A percentile compares a stretch with the other conserved stretches of the same genome.
Conservation (phyloP, 2,797 vertebrate genomes). For the Melanotaenia pygmaea region DNA sequence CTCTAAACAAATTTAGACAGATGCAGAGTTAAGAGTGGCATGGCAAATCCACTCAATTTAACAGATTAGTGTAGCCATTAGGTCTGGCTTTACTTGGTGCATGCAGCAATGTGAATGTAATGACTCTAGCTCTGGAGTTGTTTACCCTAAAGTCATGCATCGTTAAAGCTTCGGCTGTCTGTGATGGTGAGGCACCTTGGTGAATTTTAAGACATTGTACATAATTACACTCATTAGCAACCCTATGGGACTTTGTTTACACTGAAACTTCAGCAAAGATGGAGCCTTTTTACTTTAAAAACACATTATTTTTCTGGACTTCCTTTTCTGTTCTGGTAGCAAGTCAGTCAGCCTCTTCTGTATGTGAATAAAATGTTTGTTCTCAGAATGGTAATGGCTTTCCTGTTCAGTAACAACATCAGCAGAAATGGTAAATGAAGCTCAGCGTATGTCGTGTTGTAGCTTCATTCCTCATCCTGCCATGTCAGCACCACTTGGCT, state of each 20-base stretch:
- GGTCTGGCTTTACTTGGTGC: constrained; percentile 38
- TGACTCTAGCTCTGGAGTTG: constrained; percentile 52
- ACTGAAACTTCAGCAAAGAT: background rate
- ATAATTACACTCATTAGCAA: constrained; percentile 29
- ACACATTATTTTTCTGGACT: constrained; percentile 15
- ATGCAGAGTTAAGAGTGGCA: constrained; percentile 30
- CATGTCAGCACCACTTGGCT: constrained; percentile 53
- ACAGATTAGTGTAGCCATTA: constrained; percentile 51
- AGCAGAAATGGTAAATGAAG: constrained; percentile 54
- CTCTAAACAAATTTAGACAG: constrained; percentile 25
- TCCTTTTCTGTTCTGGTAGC: constrained; percentile 11
- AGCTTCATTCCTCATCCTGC: constrained; percentile 49
- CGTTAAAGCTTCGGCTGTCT: constrained; percentile 53
- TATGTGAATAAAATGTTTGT: constrained; percentile 56
- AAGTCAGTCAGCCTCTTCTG: constrained; percentile 42
- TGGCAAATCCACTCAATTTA: constrained; percentile 37
- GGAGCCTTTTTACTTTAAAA: constrained; percentile 1
- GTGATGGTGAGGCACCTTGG: constrained; percentile 13
- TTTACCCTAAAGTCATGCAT: constrained; percentile 63
- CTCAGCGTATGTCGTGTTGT: constrained; percentile 47
- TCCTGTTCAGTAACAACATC: constrained; percentile 49
- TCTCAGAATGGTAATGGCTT: constrained; percentile 55
- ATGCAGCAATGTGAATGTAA: constrained; percentile 44
- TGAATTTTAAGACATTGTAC: constrained; percentile 34
- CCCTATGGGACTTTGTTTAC: background rate